Conservation (phyloP, 2,797 vertebrate genomes). For the Leuciscus waleckii region DNA sequence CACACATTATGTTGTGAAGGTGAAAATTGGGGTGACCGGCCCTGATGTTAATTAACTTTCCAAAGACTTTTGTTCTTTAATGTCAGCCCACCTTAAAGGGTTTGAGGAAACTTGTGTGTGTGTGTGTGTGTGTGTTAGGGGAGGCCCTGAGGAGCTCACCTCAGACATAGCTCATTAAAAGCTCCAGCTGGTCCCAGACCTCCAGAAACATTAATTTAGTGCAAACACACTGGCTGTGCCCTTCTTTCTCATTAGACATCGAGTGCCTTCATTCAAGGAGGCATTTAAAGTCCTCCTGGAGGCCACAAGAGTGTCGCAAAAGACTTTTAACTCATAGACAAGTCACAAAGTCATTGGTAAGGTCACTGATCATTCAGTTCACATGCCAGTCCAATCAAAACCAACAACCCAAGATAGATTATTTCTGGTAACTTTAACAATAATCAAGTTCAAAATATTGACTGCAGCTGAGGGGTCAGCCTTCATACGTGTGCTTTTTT, state of each 20-base stretch:
- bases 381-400: slow-evolving; percentile 25
- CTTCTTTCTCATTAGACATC: slow-evolving; percentile 69
- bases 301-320: slow-evolving; percentile 57
- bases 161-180: slow-evolving; percentile 75
- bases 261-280: slow-evolving; percentile 68
- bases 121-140: slow-evolving; percentile 33
- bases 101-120: slow-evolving; percentile 51
- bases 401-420: slow-evolving; percentile 39
- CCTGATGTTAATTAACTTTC: slow-evolving; percentile 59
- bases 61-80: slow-evolving; percentile 59
- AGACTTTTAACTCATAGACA: slow-evolving; percentile 57
- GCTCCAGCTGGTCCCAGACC: slow-evolving; percentile 62
- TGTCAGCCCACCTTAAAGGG: slow-evolving; percentile 59
- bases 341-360: slow-evolving; percentile 65
- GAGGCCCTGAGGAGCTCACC: slow-evolving; percentile 68
- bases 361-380: slow-evolving; percentile 22
- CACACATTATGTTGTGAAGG: slow-evolving; percentile 54
- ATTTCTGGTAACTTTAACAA: slow-evolving; percentile 36
- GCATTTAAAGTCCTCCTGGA: slow-evolving; percentile 71
- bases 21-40: slow-evolving; percentile 49
- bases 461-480: slow-evolving; percentile 38
- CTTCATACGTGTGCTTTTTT: slow-evolving; percentile 39
- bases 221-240: slow-evolving; percentile 59
- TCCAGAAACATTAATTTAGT: slow-evolving; percentile 69
- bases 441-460: slow-evolving; percentile 54